Conservation (phyloP, 1,140 invertebrate species). For the Atopsyche davidsoni region DNA sequence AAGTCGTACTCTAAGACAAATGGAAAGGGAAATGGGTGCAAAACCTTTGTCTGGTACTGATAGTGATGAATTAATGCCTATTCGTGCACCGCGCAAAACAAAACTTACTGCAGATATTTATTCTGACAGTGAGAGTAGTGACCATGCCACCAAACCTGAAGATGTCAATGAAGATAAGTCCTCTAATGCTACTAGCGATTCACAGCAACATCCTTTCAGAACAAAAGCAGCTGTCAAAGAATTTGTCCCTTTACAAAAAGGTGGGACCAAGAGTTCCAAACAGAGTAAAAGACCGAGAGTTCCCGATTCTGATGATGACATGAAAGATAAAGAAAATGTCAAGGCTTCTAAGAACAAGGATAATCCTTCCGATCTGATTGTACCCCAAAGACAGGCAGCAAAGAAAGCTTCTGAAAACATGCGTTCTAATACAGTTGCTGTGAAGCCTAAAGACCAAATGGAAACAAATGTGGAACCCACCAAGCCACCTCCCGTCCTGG, state of each 20-base stretch:
- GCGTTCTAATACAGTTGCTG: slow-evolving; percentile 51
- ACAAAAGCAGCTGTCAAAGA: slow-evolving; percentile 82
- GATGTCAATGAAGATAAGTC: slow-evolving; percentile 48
- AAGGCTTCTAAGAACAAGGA: slow-evolving; percentile 56
- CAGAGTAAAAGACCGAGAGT: slow-evolving; percentile 44
- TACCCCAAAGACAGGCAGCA: slow-evolving; percentile 85
- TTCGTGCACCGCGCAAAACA: slow-evolving; percentile 43
- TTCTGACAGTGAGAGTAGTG: slow-evolving; percentile 62
- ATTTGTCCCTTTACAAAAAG: slow-evolving; percentile 51
- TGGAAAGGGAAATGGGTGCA: slow-evolving; percentile 62
- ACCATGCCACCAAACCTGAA: slow-evolving; percentile 39
- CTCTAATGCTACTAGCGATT: slow-evolving; percentile 56
- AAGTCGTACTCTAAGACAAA: slow-evolving; percentile 57
- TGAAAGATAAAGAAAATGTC: slow-evolving; percentile 51
- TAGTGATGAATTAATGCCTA: slow-evolving; percentile 68
- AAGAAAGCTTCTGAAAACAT: slow-evolving; percentile 87
- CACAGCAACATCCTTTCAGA: slow-evolving; percentile 58
- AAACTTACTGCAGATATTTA: slow-evolving; percentile 61
- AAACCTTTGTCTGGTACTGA: slow-evolving; percentile 59
- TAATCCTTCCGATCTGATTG: slow-evolving; percentile 72
- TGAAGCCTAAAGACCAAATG: slow-evolving; percentile 39
- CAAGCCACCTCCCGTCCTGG: slow-evolving; percentile 28
- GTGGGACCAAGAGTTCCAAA: slow-evolving; percentile 31
- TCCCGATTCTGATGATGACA: slow-evolving; percentile 34
- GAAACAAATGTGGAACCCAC: slow-evolving; percentile 39